Base-by-base conservation (phyloP, 2,888 invertebrate species). In the Lepidocyrtoides sp. region DNA sequence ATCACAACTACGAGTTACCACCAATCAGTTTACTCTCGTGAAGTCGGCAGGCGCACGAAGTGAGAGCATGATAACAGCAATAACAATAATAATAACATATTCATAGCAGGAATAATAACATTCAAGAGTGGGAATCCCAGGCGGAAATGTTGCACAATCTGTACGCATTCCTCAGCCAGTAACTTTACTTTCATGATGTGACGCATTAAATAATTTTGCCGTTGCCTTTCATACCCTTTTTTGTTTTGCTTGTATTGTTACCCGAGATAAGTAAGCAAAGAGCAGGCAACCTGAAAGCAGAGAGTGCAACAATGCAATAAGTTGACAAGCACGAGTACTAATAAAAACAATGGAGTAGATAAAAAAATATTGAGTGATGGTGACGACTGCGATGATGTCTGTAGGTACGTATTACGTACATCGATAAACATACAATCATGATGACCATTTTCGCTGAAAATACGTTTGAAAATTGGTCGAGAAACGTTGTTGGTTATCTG, bases 81-180 rank as follows among this genome's bases (percentile, higher is more conserved):
- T 51, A 32, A 23, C 44, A 57, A 57, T 75, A 51, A 88, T 57
- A 72, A 90, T 72, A 84, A 63, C 63, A 69, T 72, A 77, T 77
- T 66, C 36, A 83, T 82, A 41, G 4, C 57, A 54, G 20, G n/a
- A 79, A 57, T 17, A 57, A 89, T 84, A 84, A 32, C 32, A 57
- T 54, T 57, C 77, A 48, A 89, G 32, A 90, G 66, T 77, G 90
- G 90, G 85, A 91, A 91, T 69, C 81, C 81, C 85, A 91, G 60
- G 66, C 85, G 90, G 85, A 91, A 85, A 91, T 85, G 81, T 91
- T 91, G 69, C 85, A 72, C 90, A 91, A 91, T 79, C 79, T 57
- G 32, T 79, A 79, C 79, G 57, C 79, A 79, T 79, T 79, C 79
- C 79, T 20, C 36, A 41, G 20, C 20, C 41, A 12, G 8, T 17